These are phyloP conservation scores for Leptarthrus brevirostris DNA, from an alignment of 2,888 invertebrate genomes.

Conservation along the genomic window DNA sequence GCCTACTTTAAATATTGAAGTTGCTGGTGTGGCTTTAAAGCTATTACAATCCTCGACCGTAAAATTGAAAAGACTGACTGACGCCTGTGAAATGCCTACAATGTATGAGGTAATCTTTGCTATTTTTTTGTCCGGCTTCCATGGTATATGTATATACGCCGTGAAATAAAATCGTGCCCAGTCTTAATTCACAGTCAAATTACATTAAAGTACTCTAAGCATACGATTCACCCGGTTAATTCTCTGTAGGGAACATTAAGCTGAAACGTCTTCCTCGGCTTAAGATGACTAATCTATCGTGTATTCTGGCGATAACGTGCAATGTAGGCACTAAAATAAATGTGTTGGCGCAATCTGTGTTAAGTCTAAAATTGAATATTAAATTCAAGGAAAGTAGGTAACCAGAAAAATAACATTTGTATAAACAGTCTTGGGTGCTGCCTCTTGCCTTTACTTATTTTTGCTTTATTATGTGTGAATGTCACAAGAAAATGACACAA, in stretches of 20 bases:
- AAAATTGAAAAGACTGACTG: background rate
- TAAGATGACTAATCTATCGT: conserved; percentile 28
- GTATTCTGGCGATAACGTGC: conserved; percentile 11
- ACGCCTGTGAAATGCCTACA: background rate
- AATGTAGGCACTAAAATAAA: background rate
- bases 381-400: background rate
- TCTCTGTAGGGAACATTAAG: background rate
- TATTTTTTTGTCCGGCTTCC: background rate
- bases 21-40: background rate
- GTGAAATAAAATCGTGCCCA: background rate
- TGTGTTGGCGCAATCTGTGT: background rate
- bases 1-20: background rate
- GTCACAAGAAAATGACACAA: conserved; percentile 3
- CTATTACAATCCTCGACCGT: background rate
- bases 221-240: background rate
- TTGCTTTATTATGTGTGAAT: background rate
- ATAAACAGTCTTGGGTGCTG: background rate
- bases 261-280: background rate
- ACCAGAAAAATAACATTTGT: background rate
- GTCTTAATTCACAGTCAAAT: background rate
- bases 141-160: background rate
- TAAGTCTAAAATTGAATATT: background rate
- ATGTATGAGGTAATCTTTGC: background rate
- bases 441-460: background rate
- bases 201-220: background rate